Evolutionary conservation across 2,113 vertebrate genomes (phyloP), one percentile per base, ranked within the genome.

Genomic region (Cyanocitta stelleri): DNA sequence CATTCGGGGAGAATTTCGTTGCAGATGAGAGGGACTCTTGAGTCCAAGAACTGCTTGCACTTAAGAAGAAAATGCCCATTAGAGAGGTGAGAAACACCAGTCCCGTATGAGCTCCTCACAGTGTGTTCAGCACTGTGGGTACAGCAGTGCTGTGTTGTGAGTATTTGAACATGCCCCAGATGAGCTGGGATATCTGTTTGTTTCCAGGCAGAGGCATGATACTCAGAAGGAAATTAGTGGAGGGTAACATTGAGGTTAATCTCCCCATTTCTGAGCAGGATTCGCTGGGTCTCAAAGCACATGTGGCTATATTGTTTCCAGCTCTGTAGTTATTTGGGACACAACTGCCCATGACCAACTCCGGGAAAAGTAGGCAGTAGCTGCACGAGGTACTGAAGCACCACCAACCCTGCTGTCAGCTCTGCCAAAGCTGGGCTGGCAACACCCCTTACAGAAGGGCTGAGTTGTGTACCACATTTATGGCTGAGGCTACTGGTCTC

Each of bases 231-330:
- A 93, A 90, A 93, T 76, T 20, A 86, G 30, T 54, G 37, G 14
- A 41, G 33, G 0, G 1, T 79, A 62, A 54, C 29, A 58, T 6
- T 66, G 51, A 90, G 37, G 85, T 86, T 90, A 62, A 77, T 93
- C 68, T 83, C 21, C 54, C 16, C 9, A 8, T 80, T 73, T 76
- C 67, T 69, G 49, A 83, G 32, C 11, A 41, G 46, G 58, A 80
- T 88, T 93, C 0, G 0, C 5, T 58, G 11, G 10, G 18, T 87
- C 58, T 83, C 0, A 0, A 58, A 77, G 59, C 39, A 37, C 43
- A 35, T 43, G 49, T 29, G 67, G 51, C 26, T 85, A 2, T 77
- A 62, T 77, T 66, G 49, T 76, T 92, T 83, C 35, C 29, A 74
- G 29, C 55, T 80, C 43, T 69, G 37, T 59, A 52, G 66, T 76